Evolutionary conservation across 1,140 invertebrate genomes (phyloP).

Genomic region (Leptopilina boulardi): DNA sequence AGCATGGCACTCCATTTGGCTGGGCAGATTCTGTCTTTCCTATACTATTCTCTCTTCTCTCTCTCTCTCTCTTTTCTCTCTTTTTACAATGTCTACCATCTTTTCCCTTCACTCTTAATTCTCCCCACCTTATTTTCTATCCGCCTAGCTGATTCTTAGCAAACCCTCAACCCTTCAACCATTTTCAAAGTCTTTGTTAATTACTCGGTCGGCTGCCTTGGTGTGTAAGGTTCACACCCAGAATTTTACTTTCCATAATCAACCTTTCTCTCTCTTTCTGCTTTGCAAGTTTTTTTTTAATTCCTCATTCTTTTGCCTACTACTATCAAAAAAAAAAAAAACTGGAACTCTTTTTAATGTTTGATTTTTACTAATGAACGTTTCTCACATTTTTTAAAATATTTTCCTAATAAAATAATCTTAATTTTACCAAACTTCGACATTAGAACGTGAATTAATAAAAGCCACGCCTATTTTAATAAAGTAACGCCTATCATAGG

Average conservation of each 20-base stretch:
- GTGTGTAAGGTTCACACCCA: conserved; percentile 44
- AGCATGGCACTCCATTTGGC: conserved; percentile 2
- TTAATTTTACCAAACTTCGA: too few species aligned
- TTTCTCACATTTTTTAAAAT: too few species aligned
- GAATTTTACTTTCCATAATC: conserved; percentile 38
- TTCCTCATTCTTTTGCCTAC: background rate
- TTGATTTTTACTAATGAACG: too few species aligned
- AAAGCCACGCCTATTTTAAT: too few species aligned
- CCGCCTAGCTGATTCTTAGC: conserved; percentile 6
- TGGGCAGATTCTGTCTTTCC: background rate
- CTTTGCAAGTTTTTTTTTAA: conserved; percentile 23
- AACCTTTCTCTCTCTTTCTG: too few species aligned
- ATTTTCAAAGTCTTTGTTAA: conserved; percentile 50
- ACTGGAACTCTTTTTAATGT: too few species aligned
- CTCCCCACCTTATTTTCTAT: background rate
- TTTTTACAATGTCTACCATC: background rate
- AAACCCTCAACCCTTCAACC: background rate
- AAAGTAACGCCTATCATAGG: too few species aligned
- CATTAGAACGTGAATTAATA: too few species aligned
- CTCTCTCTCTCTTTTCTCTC: background rate
- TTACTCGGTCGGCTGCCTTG: conserved; percentile 46
- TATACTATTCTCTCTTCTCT: background rate
- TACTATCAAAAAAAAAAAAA: too few species aligned
- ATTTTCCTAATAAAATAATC: too few species aligned
- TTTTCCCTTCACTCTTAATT: conserved; percentile 3